Conservation (phyloP, 2,888 invertebrate species). For the Dasypogon diadema region DNA sequence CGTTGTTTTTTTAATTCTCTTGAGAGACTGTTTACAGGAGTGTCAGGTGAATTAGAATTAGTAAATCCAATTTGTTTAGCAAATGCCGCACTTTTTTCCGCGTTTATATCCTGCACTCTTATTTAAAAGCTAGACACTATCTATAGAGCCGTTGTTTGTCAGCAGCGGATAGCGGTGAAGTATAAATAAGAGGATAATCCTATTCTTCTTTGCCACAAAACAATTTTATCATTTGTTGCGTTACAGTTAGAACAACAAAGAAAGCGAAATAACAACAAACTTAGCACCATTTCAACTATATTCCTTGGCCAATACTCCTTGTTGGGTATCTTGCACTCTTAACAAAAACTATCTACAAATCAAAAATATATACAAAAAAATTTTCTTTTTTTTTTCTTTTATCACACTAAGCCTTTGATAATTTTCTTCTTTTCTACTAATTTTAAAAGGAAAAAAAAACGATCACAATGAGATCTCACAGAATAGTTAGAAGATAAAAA, state of each 20-base stretch:
- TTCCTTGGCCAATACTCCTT: too few relatives aligned
- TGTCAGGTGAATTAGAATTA: too few relatives aligned
- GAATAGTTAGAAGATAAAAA: neutral
- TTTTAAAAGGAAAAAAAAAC: neutral
- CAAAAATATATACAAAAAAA: too few relatives aligned
- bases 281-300: neutral
- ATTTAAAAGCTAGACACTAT: too few relatives aligned
- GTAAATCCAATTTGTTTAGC: slow-evolving; percentile 17
- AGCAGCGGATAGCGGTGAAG: neutral
- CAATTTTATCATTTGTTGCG: neutral
- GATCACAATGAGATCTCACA: neutral
- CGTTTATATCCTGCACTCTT: too few relatives aligned
- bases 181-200: slow-evolving; percentile 1
- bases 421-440: too few relatives aligned
- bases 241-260: neutral
- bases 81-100: slow-evolving; percentile 10
- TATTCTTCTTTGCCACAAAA: neutral
- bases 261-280: slow-evolving; percentile 10
- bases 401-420: neutral
- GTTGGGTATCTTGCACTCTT: neutral
- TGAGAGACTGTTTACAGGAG: too few relatives aligned
- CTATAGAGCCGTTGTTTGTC: too few relatives aligned
- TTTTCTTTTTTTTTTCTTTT: neutral
- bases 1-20: too few relatives aligned
- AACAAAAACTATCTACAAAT: neutral